These are phyloP conservation scores for Bellardia pandia DNA, from an alignment of 2,888 invertebrate genomes.

Conservation along the genomic window DNA sequence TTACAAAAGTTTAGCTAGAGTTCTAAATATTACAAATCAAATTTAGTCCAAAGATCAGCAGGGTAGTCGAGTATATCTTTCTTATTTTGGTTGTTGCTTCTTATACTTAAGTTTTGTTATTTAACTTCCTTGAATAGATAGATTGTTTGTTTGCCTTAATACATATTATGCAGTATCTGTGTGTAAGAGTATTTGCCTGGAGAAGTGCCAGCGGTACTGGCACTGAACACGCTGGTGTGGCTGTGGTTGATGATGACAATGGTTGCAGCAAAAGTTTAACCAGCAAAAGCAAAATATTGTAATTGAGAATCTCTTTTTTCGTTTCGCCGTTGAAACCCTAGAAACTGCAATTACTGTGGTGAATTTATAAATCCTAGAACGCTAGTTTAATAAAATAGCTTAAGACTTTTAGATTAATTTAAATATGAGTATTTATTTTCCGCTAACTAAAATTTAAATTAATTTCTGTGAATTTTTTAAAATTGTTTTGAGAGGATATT, in stretches of 20 bases:
- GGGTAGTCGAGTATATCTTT: background rate
- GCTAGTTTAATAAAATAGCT: background rate
- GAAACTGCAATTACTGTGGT: slow-evolving; percentile 13
- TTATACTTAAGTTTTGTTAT: slow-evolving; percentile 64
- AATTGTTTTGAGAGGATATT: no score
- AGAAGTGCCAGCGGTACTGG: slow-evolving; percentile 2
- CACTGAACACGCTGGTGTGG: slow-evolving; percentile 23
- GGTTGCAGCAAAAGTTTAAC: slow-evolving; percentile 20
- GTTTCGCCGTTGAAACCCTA: background rate
- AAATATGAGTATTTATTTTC: slow-evolving; percentile 1
- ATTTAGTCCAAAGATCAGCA: no score
- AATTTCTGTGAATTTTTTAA: background rate
- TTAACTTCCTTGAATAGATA: slow-evolving; percentile 70
- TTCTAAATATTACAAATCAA: no score
- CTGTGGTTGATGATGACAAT: slow-evolving; percentile 18
- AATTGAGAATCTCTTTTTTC: slow-evolving; percentile 32
- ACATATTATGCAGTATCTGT: background rate
- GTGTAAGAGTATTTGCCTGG: slow-evolving; percentile 4
- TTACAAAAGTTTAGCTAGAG: no score
- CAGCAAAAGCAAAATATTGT: slow-evolving; percentile 21
- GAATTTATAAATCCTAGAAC: background rate
- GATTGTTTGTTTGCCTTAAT: background rate
- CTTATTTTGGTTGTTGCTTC: slow-evolving; percentile 4
- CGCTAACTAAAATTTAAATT: background rate
- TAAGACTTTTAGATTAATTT: slow-evolving; percentile 13